Base-by-base conservation (phyloP, 2,888 invertebrate species). In the Stenichneumon culpator region DNA sequence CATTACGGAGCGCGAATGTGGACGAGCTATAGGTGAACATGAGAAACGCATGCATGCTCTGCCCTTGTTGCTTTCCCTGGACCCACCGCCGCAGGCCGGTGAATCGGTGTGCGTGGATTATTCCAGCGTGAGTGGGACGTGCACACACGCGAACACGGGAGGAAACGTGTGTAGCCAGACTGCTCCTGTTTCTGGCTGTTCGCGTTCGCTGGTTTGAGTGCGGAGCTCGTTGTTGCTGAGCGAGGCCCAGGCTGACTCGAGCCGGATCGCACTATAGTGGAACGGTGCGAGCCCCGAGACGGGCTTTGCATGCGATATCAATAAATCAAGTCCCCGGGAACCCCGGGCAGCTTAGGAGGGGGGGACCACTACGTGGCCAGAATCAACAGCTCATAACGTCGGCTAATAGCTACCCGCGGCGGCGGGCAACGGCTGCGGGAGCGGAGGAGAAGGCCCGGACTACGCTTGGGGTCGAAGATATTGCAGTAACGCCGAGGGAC, bases 281-380 rank as follows among this genome's bases (percentile, higher is more conserved):
- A 90, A 88, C 87, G 89, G 90, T 87, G 90, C 60, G 78, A 79
- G 90, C 88, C 87, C 90, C 91, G 90, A 89, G 91, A 92, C 92
- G 92, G 94, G 94, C 94, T 94, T 94, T 94, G 93, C 94, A 94
- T 94, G 94, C 94, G 94, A 94, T 94, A 94, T 94, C 94, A 94
- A 94, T 94, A 94, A 94, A 94, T 94, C 94, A 94, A 93, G 93
- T 93, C 90, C 89, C 93, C 90, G 90, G 91, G 91, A 90, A 88
- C 88, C 52, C 92, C 89, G 86, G 88, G 90, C 91, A 92, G 93
- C 93, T 93, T 93, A 93, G 92, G 16, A 92, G 90, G 85, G 87
- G 91, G 90, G 87, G 91, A 90, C 91, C 89, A 92, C 93, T 93
- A 93, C 93, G 93, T 93, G 93, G 93, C 93, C 92, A 93, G 93